These are phyloP conservation scores for Troilus luridus DNA, from an alignment of 2,888 invertebrate genomes.

Conservation along the genomic window DNA sequence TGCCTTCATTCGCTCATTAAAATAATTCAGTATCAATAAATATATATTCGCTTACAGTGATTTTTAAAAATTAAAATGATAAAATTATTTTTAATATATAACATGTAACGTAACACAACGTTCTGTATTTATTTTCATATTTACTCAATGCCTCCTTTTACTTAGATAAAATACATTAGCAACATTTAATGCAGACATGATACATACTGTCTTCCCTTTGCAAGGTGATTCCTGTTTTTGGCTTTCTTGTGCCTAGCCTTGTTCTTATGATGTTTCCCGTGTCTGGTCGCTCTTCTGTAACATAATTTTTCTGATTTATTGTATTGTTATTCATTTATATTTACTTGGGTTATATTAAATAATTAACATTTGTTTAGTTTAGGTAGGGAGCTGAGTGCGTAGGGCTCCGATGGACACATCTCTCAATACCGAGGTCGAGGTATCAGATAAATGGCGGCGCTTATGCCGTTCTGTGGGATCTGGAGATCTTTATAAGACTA, in stretches of 20 bases:
- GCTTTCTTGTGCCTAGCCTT: constrained; percentile 16
- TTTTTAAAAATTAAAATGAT: too few species aligned
- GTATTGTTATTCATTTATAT: not conserved
- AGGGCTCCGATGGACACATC: too few species aligned
- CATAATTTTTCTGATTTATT: not conserved
- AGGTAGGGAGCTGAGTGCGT: too few species aligned
- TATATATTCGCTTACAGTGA: too few species aligned
- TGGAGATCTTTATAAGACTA: too few species aligned
- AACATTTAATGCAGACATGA: not conserved
- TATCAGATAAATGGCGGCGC: too few species aligned
- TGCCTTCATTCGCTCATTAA: too few species aligned
- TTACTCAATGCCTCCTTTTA: not conserved
- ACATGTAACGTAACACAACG: not conserved
- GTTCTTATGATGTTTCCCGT: not conserved
- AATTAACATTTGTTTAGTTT: not conserved
- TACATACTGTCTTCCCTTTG: constrained; percentile 52
- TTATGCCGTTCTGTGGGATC: too few species aligned
- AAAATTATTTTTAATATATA: too few species aligned
- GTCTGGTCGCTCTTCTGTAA: constrained; percentile 35
- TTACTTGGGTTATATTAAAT: not conserved
- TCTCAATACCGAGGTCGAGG: too few species aligned
- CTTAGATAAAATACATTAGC: not conserved
- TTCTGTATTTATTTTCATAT: not conserved
- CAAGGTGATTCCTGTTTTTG: constrained; percentile 47
- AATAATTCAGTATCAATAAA: not conserved